A percentile compares a stretch with the other conserved stretches of the same genome.
Conservation (phyloP, 2,888 invertebrate species). For the Altica lythri region DNA sequence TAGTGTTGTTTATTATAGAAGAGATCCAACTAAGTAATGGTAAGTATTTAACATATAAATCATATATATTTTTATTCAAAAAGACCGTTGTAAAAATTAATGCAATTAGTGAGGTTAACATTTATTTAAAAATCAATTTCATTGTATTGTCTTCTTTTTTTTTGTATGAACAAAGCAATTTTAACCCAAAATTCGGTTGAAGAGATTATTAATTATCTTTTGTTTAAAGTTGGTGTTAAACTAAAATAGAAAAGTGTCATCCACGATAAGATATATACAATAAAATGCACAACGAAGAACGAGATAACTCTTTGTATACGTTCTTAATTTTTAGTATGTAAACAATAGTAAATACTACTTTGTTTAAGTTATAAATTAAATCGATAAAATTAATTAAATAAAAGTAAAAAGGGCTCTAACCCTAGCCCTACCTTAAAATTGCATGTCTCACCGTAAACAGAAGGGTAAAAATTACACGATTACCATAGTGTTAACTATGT, state of each 20-base stretch:
- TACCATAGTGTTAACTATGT: not conserved
- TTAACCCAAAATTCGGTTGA: no score
- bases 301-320: conserved; percentile 1
- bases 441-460: conserved; percentile 27
- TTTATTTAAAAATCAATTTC: conserved; percentile 21
- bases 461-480: not conserved
- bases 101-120: conserved; percentile 24
- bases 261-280: not conserved
- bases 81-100: not conserved
- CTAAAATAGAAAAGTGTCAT: conserved; percentile 1
- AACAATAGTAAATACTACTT: not conserved
- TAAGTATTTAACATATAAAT: conserved; percentile 10
- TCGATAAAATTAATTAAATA: conserved; percentile 29
- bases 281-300: not conserved
- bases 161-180: no score
- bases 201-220: no score
- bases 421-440: conserved; percentile 35
- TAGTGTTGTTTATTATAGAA: conserved; percentile 26
- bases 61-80: conserved; percentile 6
- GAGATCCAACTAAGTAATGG: conserved; percentile 3
- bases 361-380: conserved; percentile 21
- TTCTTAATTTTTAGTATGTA: not conserved
- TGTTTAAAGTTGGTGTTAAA: not conserved
- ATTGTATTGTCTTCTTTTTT: not conserved
- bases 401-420: conserved; percentile 23